Evolutionary conservation across 2,888 invertebrate genomes (phyloP), one percentile per base, ranked within the genome.

Genomic region (Microchrysa polita): DNA sequence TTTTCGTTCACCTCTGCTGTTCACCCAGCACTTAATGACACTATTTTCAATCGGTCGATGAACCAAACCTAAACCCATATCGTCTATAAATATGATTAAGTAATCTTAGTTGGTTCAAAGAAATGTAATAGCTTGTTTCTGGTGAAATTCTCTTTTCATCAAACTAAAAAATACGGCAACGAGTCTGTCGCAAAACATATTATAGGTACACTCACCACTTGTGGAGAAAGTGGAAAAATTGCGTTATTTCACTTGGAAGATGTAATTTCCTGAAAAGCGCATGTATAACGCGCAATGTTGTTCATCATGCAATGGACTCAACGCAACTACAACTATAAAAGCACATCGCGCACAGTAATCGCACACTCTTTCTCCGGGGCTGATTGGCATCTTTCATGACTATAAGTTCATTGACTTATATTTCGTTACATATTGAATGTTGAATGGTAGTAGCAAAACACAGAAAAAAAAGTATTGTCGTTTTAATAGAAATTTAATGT

Each of bases 11-110:
- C 18, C 7, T 7, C 2, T 55, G 55, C 16, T 16, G 55, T 55
- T 55, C n/a, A n/a, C 18, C 55, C 18, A 16, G 16, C 18, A 55
- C 55, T 20, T 55, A 20, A n/a, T 18, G 18, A 18, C 55, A 20
- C 18, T 18, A 14, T n/a, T 55, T 55, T 55, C 5, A 55, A 55
- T 20, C 55, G 55, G 16, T 55, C 55, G 18, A 55, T 16, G 55
- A 55, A 55, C 55, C 22, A 16, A 16, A n/a, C 22, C 4, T 5
- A 5, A 1, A 10, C n/a, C 16, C n/a, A n/a, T n/a, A n/a, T 16
- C n/a, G 5, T 10, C n/a, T 5, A 52, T 52, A 14, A 14, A 5
- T 0, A 16, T 10, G 55, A 20, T 20, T 55, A 16, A 20, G 18
- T 55, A 2, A 55, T 20, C 10, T 5, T 18, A 55, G 20, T 18